Conservation (phyloP, 2,888 invertebrate species). For the Pycnomerus fuliginosus region DNA sequence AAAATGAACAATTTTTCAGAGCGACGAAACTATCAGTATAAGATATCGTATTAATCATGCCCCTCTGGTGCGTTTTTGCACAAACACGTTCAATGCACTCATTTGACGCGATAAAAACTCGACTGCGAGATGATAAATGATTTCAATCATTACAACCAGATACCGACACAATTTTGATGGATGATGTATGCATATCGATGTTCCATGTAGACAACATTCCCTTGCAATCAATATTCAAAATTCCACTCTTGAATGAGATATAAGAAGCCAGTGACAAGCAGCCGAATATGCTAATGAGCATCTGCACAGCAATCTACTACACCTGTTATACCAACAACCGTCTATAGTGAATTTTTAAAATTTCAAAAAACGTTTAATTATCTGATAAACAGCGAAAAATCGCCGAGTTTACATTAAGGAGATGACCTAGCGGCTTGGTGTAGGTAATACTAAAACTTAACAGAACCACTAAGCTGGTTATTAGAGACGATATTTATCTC, state of each 20-base stretch:
- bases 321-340: too few relatives aligned
- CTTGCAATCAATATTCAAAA: conserved; percentile 13
- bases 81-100: conserved; percentile 22
- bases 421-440: too few relatives aligned
- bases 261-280: conserved; percentile 5
- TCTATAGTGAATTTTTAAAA: too few relatives aligned
- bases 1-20: conserved; percentile 26
- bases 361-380: too few relatives aligned
- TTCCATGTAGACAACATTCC: conserved; percentile 14
- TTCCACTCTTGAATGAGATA: conserved; percentile 15
- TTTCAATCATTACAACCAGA: conserved; percentile 36
- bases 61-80: conserved; percentile 14
- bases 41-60: conserved; percentile 28
- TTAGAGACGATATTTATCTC: conserved; percentile 3
- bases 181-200: conserved; percentile 25
- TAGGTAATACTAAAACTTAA: too few relatives aligned
- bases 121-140: conserved; percentile 34
- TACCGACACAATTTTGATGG: conserved; percentile 35
- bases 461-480: too few relatives aligned
- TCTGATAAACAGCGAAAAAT: too few relatives aligned
- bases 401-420: too few relatives aligned
- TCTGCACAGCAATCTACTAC: too few relatives aligned
- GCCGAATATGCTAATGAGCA: too few relatives aligned
- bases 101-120: conserved; percentile 22
- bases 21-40: conserved; percentile 24